These are phyloP conservation scores for Torymus aiolomorphi DNA, from an alignment of 2,888 invertebrate genomes.

Conservation along the genomic window DNA sequence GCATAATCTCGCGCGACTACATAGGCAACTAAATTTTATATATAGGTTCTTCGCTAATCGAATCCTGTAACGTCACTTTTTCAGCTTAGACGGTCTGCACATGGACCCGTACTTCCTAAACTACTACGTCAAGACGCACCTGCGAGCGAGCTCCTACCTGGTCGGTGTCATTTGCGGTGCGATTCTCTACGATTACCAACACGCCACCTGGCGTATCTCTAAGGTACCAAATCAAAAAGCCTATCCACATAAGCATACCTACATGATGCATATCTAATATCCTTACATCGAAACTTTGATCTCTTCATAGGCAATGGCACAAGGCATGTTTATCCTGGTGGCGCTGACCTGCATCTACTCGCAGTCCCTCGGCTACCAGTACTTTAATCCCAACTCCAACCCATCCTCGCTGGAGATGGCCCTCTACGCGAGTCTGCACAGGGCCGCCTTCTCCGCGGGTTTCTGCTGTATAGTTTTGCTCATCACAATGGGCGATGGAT, in stretches of 20 bases:
- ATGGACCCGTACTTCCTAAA: constrained; percentile 61
- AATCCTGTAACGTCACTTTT: neutral
- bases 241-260: neutral
- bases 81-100: constrained; percentile 52
- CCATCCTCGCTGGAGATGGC: constrained; percentile 61
- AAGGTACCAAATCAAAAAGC: constrained; percentile 56
- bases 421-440: constrained; percentile 65
- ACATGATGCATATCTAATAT: no score
- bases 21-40: no score
- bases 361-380: constrained; percentile 60
- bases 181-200: constrained; percentile 63
- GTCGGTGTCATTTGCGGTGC: constrained; percentile 65
- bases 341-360: constrained; percentile 35
- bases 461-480: constrained; percentile 61
- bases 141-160: constrained; percentile 64
- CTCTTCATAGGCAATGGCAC: constrained; percentile 45
- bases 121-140: constrained; percentile 64
- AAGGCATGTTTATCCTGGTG: constrained; percentile 43
- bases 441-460: constrained; percentile 63
- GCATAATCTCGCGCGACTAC: no score
- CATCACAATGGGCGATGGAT: constrained; percentile 66
- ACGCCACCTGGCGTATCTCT: constrained; percentile 62
- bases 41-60: no score
- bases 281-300: neutral
- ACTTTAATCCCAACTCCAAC: constrained; percentile 63